These are phyloP conservation scores for Sebastes umbrosus DNA, from an alignment of 2,797 vertebrate genomes.

Conservation along the genomic window DNA sequence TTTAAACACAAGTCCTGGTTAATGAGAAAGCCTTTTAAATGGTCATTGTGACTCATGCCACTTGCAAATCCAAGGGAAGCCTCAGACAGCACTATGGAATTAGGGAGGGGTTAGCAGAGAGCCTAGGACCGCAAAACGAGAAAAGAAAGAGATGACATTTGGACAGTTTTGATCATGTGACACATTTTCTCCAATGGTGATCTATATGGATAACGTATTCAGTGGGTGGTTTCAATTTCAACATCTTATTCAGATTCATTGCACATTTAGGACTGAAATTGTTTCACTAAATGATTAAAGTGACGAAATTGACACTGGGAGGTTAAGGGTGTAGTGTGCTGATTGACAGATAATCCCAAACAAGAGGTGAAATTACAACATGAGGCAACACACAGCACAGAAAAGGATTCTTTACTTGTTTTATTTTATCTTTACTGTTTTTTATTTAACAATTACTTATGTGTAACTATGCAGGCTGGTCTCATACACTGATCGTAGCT, in stretches of 20 bases:
- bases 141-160: conserved; percentile 28
- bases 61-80: conserved; percentile 71
- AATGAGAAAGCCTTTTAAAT: conserved; percentile 83
- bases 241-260: neutral
- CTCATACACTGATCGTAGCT: neutral
- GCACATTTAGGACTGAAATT: neutral
- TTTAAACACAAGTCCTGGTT: conserved; percentile 65
- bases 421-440: neutral
- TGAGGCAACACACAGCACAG: neutral
- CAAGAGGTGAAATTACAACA: conserved; percentile 27
- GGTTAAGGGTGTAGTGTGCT: neutral
- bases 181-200: conserved; percentile 1
- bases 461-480: neutral
- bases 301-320: neutral
- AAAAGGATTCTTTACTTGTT: neutral
- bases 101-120: conserved; percentile 81
- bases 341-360: conserved; percentile 40
- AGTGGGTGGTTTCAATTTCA: neutral
- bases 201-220: neutral
- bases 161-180: conserved; percentile 38
- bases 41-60: conserved; percentile 81
- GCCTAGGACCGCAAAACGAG: conserved; percentile 48
- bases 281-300: neutral
- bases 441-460: neutral
- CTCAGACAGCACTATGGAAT: conserved; percentile 72